Percentiles rank a stretch among this genome's conserved stretches.
These are phyloP conservation scores for Heliconius ethilla DNA, from an alignment of 2,888 invertebrate species.

Conservation along the genomic window DNA sequence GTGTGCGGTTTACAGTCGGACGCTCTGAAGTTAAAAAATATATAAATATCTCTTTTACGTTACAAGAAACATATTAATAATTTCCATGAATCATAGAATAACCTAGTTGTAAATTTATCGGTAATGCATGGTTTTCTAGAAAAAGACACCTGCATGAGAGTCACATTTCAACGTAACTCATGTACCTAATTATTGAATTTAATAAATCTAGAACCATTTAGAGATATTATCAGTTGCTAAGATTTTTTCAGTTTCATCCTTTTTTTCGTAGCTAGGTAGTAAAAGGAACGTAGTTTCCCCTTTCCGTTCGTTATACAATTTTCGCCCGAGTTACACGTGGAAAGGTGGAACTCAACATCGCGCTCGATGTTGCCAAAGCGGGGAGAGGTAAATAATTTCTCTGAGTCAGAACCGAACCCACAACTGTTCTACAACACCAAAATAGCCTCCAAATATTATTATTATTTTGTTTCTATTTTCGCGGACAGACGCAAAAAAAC, in stretches of 20 bases:
- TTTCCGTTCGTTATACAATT: neutral
- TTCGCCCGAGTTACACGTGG: neutral
- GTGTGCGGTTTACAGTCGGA: neutral
- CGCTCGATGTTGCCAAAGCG: neutral
- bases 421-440: neutral
- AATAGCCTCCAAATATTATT: neutral
- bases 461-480: neutral
- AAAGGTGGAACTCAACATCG: neutral
- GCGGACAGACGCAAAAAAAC: slow-evolving; percentile 37
- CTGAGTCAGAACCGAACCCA: neutral
- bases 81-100: slow-evolving; percentile 14
- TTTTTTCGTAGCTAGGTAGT: neutral
- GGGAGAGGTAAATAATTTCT: neutral
- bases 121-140: neutral
- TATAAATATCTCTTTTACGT: neutral
- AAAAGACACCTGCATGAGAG: slow-evolving; percentile 2
- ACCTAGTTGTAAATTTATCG: slow-evolving; percentile 20
- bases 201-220: neutral
- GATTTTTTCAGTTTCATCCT: neutral
- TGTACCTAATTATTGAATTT: neutral
- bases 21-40: no score
- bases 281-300: neutral
- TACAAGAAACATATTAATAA: neutral
- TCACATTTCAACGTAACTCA: slow-evolving; percentile 17
- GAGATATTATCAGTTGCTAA: no score